phyloP scores from a whole-genome alignment of 2,797 vertebrate species.

The Enteromius trimaculatus region DNA sequence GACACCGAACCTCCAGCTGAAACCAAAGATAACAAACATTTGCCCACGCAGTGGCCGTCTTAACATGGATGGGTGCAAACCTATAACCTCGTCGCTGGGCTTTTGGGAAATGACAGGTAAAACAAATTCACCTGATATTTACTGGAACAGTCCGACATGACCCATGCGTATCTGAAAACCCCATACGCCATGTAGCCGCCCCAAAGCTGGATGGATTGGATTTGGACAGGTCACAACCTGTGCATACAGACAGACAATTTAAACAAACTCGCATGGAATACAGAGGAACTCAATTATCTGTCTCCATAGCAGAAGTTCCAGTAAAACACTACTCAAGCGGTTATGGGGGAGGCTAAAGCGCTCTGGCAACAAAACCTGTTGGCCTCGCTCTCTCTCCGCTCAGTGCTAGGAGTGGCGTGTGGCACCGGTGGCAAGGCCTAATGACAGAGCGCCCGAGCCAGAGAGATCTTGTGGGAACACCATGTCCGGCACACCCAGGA shows the following conservation, averaged over 20 bases:
- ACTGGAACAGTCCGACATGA: neutral
- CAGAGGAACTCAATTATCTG: slow-evolving; percentile 35
- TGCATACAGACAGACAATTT: slow-evolving; percentile 26
- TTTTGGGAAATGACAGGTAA: slow-evolving; percentile 50
- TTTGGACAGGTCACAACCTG: neutral
- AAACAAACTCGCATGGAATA: slow-evolving; percentile 33
- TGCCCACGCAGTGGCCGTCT: slow-evolving; percentile 1
- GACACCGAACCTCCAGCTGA: slow-evolving; percentile 23
- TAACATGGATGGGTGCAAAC: slow-evolving; percentile 19
- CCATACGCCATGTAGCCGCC: neutral
- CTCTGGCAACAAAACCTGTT: slow-evolving; percentile 29
- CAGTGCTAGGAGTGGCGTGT: slow-evolving; percentile 45
- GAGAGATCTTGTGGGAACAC: slow-evolving; percentile 52
- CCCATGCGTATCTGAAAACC: neutral
- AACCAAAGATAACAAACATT: slow-evolving; percentile 54
- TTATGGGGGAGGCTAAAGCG: slow-evolving; percentile 9
- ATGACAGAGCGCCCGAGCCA: slow-evolving; percentile 55
- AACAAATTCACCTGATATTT: slow-evolving; percentile 14
- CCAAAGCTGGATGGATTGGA: neutral
- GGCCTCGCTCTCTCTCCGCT: slow-evolving; percentile 30
- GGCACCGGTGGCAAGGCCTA: slow-evolving; percentile 53
- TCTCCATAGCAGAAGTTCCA: slow-evolving; percentile 39
- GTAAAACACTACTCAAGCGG: slow-evolving; percentile 27
- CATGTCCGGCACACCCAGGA: slow-evolving; percentile 56
- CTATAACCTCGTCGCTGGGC: slow-evolving; percentile 5